A percentile compares a stretch with the other conserved stretches of the same genome.
phyloP scores from a whole-genome alignment of 2,888 invertebrate species.

The Acrobasis consociella region DNA sequence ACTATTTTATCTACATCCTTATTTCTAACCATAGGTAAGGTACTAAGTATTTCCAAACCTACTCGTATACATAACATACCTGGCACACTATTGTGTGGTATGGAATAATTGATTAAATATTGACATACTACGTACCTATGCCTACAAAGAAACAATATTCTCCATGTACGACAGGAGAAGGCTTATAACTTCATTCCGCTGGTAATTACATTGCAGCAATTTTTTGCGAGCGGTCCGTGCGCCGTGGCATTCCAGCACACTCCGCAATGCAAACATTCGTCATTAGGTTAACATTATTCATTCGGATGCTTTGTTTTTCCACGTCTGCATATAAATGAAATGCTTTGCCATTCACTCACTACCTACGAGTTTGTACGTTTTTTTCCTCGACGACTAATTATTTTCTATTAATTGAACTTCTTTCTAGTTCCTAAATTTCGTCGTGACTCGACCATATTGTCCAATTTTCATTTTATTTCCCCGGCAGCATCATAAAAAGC shows the following conservation, averaged over 20 bases:
- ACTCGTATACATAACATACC: too few relatives aligned
- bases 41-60: too few relatives aligned
- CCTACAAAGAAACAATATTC: background rate
- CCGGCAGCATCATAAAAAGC: constrained; percentile 30
- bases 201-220: constrained; percentile 65
- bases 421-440: constrained; percentile 18
- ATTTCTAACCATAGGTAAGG: too few relatives aligned
- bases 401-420: constrained; percentile 6
- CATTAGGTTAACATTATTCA: constrained; percentile 70
- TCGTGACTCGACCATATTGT: constrained; percentile 24
- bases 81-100: too few relatives aligned
- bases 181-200: constrained; percentile 64
- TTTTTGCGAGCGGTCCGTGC: constrained; percentile 43
- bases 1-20: too few relatives aligned
- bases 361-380: too few relatives aligned
- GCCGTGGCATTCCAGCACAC: constrained; percentile 54
- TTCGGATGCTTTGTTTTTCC: constrained; percentile 61
- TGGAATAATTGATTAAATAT: too few relatives aligned
- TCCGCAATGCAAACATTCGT: constrained; percentile 66
- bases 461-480: constrained; percentile 30
- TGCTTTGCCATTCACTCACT: constrained; percentile 28
- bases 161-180: constrained; percentile 34
- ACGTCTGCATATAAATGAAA: constrained; percentile 64
- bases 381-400: constrained; percentile 1
- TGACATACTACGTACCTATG: too few relatives aligned